Conservation (phyloP, 2,113 vertebrate genomes). For the Penelope pileata region DNA sequence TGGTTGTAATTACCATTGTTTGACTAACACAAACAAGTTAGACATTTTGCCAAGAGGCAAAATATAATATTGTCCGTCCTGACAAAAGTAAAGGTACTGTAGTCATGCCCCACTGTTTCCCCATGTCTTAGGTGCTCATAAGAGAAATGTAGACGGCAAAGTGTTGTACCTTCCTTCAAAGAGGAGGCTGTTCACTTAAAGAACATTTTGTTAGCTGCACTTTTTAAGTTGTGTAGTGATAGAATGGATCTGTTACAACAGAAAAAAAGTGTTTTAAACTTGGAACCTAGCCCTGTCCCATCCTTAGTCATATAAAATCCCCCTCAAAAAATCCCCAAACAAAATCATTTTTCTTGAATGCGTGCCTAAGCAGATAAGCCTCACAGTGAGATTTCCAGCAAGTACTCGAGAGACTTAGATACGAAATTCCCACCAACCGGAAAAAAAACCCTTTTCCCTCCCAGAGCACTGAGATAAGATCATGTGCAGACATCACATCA, state of each 20-base stretch:
- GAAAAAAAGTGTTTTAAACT: not conserved
- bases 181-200: not conserved
- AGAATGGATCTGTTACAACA: not conserved
- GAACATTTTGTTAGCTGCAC: not conserved
- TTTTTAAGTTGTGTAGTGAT: not conserved
- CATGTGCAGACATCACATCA: slow-evolving; percentile 35
- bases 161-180: not conserved
- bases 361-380: slow-evolving; percentile 29
- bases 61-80: not conserved
- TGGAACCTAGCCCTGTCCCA: not conserved
- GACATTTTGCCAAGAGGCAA: not conserved
- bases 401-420: not conserved
- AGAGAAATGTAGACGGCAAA: not conserved
- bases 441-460: slow-evolving; percentile 27
- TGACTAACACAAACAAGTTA: not conserved
- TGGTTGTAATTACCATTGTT: not conserved
- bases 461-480: slow-evolving; percentile 38
- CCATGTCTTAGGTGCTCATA: not conserved
- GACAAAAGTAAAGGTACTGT: not conserved
- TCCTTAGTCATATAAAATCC: not conserved
- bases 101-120: not conserved
- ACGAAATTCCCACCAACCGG: slow-evolving; percentile 38
- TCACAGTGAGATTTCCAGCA: slow-evolving; percentile 4
- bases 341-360: not conserved
- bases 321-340: not conserved